Evolutionary conservation across 2,797 vertebrate genomes (phyloP).

Genomic region (Cryptoprocta ferox): DNA sequence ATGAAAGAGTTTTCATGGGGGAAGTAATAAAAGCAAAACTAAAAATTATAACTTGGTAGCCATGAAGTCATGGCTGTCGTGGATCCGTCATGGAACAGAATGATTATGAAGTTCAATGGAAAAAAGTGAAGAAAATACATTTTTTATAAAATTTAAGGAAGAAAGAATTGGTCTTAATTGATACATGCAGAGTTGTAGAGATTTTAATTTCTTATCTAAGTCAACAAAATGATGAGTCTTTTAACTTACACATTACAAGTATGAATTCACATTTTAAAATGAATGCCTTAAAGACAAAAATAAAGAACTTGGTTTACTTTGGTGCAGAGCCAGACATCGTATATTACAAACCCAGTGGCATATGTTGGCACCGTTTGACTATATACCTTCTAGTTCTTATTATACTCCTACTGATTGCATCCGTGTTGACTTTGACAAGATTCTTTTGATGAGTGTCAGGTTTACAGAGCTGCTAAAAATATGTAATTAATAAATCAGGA

Average conservation of each 20-base stretch:
- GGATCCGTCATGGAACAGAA: neutral
- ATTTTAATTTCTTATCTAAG: neutral
- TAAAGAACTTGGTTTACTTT: neutral
- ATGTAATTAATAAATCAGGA: neutral
- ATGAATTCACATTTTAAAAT: conserved; percentile 18
- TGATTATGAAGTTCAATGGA: neutral
- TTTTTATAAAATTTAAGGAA: conserved; percentile 11
- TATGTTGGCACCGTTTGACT: neutral
- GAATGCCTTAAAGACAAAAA: neutral
- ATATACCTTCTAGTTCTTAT: neutral
- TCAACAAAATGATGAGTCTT: neutral
- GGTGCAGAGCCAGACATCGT: neutral
- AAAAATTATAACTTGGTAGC: neutral
- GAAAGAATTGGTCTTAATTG: neutral
- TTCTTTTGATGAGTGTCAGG: neutral
- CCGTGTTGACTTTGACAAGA: neutral
- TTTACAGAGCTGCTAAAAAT: neutral
- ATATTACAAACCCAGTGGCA: neutral
- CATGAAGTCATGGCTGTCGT: neutral
- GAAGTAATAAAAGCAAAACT: neutral
- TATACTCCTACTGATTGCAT: neutral
- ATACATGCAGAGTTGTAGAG: neutral
- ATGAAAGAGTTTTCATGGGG: neutral
- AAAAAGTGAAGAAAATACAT: conserved; percentile 1
- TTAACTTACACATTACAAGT: neutral